Percentiles rank a stretch among this genome's conserved stretches.
These are phyloP conservation scores for Mnemiopsis leidyi DNA, from an alignment of 37 sponge, comb jelly and placozoan species.

Conservation along the genomic window DNA sequence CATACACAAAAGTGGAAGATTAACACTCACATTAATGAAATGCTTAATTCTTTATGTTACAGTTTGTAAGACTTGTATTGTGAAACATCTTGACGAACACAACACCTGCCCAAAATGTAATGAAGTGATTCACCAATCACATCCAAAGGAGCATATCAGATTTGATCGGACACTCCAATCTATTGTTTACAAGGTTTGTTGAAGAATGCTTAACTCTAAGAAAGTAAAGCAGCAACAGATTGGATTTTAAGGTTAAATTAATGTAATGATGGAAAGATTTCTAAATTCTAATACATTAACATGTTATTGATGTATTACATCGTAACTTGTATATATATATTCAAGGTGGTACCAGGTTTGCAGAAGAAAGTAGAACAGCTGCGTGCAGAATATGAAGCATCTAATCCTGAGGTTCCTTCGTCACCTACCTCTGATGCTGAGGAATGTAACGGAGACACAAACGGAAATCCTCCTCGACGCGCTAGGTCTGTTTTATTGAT, in stretches of 20 bases:
- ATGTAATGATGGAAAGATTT: too few species aligned
- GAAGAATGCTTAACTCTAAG: too few species aligned
- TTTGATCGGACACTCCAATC: conserved; percentile 23
- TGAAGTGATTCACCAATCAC: conserved; percentile 37
- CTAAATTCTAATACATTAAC: too few species aligned
- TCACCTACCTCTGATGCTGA: neutral
- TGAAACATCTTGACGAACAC: conserved; percentile 47
- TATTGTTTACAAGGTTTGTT: conserved; percentile 48
- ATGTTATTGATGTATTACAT: too few species aligned
- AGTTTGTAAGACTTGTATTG: conserved; percentile 43
- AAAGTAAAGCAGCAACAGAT: too few species aligned
- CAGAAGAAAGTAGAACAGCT: neutral
- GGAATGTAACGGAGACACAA: conserved; percentile 41
- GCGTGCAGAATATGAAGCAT: neutral
- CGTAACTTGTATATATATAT: too few species aligned
- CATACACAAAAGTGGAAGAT: too few species aligned
- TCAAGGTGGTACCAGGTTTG: conserved; percentile 32
- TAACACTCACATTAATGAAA: too few species aligned
- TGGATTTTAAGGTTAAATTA: too few species aligned
- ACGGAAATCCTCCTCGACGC: neutral
- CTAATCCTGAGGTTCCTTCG: neutral
- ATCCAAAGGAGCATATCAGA: conserved; percentile 16
- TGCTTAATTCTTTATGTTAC: too few species aligned
- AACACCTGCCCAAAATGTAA: conserved; percentile 48
- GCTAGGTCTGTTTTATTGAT: neutral